These are phyloP conservation scores for Sebastes vulpes DNA, from an alignment of 2,797 vertebrate species.

Conservation along the genomic window DNA sequence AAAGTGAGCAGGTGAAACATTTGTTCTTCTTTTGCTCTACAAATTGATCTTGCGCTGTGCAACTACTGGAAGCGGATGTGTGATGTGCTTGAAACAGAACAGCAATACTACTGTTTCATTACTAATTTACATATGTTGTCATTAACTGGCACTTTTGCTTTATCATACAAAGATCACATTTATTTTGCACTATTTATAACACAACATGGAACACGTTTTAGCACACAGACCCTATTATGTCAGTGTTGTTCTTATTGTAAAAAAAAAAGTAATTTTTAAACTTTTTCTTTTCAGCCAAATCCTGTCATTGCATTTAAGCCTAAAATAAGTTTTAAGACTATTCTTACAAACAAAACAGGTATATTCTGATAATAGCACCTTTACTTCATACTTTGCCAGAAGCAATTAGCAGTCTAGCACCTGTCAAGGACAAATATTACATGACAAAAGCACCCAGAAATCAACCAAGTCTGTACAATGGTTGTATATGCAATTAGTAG, in stretches of 20 bases:
- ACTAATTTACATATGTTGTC: conserved; percentile 59
- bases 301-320: not conserved
- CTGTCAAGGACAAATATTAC: conserved; percentile 30
- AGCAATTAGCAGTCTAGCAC: conserved; percentile 19
- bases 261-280: not conserved
- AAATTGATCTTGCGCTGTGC: conserved; percentile 69
- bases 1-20: conserved; percentile 66
- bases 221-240: not conserved
- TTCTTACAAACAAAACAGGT: not conserved
- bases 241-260: not conserved
- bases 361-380: not conserved
- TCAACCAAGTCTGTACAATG: not conserved
- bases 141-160: conserved; percentile 41
- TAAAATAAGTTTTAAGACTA: not conserved
- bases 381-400: conserved; percentile 30
- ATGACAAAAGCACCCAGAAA: conserved; percentile 12
- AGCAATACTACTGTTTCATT: conserved; percentile 32
- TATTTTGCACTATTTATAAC: conserved; percentile 30
- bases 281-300: not conserved
- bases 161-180: conserved; percentile 33
- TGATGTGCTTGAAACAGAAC: conserved; percentile 48
- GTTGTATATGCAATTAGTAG: conserved; percentile 26
- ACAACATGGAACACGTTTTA: not conserved
- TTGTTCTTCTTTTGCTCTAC: conserved; percentile 68
- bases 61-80: conserved; percentile 68